Percentiles rank a stretch among this genome's conserved stretches.
These are phyloP conservation scores for Scaptomyza montana DNA, from an alignment of 1,140 invertebrate genomes.

Conservation along the genomic window DNA sequence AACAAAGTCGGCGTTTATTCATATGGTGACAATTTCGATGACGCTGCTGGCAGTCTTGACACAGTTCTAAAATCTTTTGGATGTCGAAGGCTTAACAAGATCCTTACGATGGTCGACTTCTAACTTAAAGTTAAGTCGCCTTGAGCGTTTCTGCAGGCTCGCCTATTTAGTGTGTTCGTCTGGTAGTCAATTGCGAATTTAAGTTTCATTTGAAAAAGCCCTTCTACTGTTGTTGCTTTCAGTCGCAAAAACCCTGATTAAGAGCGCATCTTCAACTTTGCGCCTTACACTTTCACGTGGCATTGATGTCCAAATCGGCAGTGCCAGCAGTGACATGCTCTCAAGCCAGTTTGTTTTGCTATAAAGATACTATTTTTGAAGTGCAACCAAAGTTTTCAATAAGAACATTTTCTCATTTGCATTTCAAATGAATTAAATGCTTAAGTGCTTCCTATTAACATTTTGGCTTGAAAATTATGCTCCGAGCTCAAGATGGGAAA, in stretches of 20 bases:
- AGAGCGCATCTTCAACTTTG: constrained; percentile 58
- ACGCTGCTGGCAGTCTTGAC: constrained; percentile 56
- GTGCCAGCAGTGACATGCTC: constrained; percentile 31
- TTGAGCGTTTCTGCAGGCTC: constrained; percentile 73
- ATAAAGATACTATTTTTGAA: constrained; percentile 8
- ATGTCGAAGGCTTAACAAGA: too few relatives aligned
- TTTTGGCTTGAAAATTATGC: constrained; percentile 16
- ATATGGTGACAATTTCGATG: constrained; percentile 53
- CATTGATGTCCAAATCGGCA: constrained; percentile 54
- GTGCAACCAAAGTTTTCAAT: constrained; percentile 77
- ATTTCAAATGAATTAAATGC: constrained; percentile 73
- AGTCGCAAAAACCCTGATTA: constrained; percentile 58
- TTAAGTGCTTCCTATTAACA: constrained; percentile 64
- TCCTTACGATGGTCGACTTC: too few relatives aligned
- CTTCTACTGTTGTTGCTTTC: constrained; percentile 18
- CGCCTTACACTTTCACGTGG: constrained; percentile 15
- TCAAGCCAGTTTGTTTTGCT: neutral
- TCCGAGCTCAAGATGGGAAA: constrained; percentile 15
- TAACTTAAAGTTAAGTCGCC: constrained; percentile 48
- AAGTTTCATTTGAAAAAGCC: constrained; percentile 35
- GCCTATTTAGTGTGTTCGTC: constrained; percentile 25
- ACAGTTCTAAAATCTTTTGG: constrained; percentile 56
- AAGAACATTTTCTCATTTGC: constrained; percentile 71
- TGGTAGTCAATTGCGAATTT: constrained; percentile 37
- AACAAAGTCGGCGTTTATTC: neutral